Evolutionary conservation across 2,888 invertebrate genomes (phyloP).

Genomic region (Cephonodes hylas): DNA sequence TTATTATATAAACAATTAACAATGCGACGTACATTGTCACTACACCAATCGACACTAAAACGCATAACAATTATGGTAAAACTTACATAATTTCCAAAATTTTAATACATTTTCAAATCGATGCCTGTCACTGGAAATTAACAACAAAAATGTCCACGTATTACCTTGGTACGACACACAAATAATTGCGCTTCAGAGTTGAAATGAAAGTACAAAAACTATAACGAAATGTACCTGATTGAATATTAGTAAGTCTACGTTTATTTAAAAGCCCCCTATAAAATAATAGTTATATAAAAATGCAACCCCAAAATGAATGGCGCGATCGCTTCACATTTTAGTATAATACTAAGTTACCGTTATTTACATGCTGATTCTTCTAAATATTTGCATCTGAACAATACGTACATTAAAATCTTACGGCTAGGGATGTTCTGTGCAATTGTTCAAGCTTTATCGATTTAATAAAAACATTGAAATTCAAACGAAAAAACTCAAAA

Average conservation of each 20-base stretch:
- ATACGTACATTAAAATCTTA: conserved; percentile 80
- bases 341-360: conserved; percentile 60
- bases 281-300: conserved; percentile 62
- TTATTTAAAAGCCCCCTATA: conserved; percentile 46
- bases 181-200: not conserved
- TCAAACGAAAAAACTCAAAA: conserved; percentile 21
- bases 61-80: conserved; percentile 2
- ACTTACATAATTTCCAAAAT: not conserved
- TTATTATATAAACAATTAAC: conserved; percentile 12
- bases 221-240: not conserved
- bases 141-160: not conserved
- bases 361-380: conserved; percentile 78
- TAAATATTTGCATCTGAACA: conserved; percentile 81
- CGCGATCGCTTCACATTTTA: conserved; percentile 39
- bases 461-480: conserved; percentile 26
- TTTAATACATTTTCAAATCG: not conserved
- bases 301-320: conserved; percentile 56
- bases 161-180: not conserved
- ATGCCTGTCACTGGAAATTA: not conserved
- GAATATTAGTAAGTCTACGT: not conserved
- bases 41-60: conserved; percentile 3
- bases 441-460: conserved; percentile 64
- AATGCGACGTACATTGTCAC: conserved; percentile 2
- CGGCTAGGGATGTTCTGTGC: conserved; percentile 64
- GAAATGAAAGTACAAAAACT: not conserved